phyloP scores from a whole-genome alignment of 2,888 invertebrate genomes.

The Andrena bicolor region DNA sequence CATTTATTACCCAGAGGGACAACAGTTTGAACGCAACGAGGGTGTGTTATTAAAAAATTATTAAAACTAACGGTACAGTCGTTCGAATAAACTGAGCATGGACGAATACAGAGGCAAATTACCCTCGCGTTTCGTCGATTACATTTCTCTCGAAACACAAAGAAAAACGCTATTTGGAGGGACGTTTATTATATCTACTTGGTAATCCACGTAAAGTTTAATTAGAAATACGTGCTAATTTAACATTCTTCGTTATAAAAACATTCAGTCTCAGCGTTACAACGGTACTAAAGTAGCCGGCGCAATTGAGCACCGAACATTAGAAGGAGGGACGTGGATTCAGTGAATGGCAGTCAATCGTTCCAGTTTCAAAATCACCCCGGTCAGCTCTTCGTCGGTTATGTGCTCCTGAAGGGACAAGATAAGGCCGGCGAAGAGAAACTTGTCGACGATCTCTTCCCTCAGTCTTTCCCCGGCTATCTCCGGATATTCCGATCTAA shows the following conservation, averaged over 20 bases:
- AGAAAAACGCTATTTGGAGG: not conserved
- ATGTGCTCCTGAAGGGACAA: slow-evolving; percentile 52
- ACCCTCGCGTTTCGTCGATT: not conserved
- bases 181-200: not conserved
- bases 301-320: not conserved
- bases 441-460: slow-evolving; percentile 57
- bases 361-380: slow-evolving; percentile 45
- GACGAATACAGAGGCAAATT: not conserved
- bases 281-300: not conserved
- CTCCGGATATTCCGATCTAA: slow-evolving; percentile 52
- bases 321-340: not conserved
- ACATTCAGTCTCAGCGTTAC: not conserved
- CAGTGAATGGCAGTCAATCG: slow-evolving; percentile 42
- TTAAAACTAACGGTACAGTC: too few relatives aligned
- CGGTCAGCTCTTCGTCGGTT: slow-evolving; percentile 39
- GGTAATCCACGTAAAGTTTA: not conserved
- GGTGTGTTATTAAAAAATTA: too few relatives aligned
- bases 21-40: too few relatives aligned
- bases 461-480: slow-evolving; percentile 40
- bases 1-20: too few relatives aligned
- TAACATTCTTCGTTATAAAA: not conserved
- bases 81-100: not conserved
- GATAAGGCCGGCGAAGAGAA: slow-evolving; percentile 53
- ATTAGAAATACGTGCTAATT: not conserved
- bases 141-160: not conserved